Conservation (phyloP, 2,888 invertebrate species). For the Phytoseiulus persimilis region DNA sequence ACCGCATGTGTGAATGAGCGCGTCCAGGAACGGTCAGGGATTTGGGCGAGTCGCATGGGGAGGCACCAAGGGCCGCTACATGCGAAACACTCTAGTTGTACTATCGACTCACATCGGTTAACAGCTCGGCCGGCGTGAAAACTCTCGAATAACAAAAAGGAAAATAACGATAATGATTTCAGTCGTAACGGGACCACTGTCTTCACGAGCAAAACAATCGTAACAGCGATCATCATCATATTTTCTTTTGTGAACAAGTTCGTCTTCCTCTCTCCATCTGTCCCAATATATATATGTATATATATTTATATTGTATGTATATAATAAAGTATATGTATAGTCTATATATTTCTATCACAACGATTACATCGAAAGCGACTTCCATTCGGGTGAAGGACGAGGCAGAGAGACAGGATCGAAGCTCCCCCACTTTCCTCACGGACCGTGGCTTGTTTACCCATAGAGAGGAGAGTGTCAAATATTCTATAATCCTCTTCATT, state of each 20-base stretch:
- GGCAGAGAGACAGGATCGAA: not conserved
- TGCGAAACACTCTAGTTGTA: not conserved
- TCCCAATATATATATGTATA: conserved; percentile 14
- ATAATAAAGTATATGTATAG: conserved; percentile 16
- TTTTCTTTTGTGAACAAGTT: not conserved
- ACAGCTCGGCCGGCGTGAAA: not conserved
- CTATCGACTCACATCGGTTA: not conserved
- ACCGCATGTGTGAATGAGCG: too few species aligned
- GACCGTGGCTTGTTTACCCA: not conserved
- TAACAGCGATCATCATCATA: not conserved
- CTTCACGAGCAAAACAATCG: not conserved
- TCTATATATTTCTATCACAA: conserved; percentile 35
- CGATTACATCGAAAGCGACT: conserved; percentile 30
- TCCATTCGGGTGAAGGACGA: not conserved
- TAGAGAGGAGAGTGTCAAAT: not conserved
- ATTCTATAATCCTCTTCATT: not conserved
- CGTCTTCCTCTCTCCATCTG: not conserved
- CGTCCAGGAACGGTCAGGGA: not conserved
- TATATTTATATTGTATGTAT: conserved; percentile 26
- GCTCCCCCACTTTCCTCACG: not conserved
- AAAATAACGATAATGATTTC: not conserved
- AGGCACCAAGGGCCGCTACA: not conserved
- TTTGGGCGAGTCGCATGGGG: not conserved
- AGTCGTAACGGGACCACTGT: not conserved
- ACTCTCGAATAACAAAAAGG: not conserved